Conservation (phyloP, 2,113 vertebrate species). For the Cebus imitator region DNA sequence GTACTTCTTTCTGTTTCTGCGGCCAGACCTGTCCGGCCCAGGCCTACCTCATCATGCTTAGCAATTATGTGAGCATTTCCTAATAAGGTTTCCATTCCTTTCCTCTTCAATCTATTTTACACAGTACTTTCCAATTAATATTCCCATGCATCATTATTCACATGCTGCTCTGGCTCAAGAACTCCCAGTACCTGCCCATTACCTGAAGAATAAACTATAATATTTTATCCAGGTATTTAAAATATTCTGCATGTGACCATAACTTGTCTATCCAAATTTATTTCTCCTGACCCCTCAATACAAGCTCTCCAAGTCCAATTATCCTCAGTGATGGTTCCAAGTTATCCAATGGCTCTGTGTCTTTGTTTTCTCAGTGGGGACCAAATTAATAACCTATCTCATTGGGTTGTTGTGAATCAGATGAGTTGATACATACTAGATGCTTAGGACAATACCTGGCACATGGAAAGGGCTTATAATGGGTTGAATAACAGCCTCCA, state of each 20-base stretch:
- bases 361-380: constrained; percentile 8
- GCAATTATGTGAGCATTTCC: background rate
- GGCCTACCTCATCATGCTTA: background rate
- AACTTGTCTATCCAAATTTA: background rate
- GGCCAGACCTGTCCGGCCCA: background rate
- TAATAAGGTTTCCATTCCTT: background rate
- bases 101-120: background rate
- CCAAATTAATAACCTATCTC: background rate
- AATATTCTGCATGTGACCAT: background rate
- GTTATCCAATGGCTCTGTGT: background rate
- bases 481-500: background rate
- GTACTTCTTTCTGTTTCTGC: background rate
- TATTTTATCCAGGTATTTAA: background rate
- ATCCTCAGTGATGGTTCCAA: background rate
- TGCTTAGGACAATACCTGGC: background rate
- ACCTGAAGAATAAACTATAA: background rate
- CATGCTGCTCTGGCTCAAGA: background rate
- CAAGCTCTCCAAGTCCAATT: background rate
- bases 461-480: background rate
- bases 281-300: background rate
- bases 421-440: background rate
- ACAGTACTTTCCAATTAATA: background rate
- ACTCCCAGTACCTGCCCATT: background rate
- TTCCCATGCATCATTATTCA: background rate
- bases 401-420: background rate